Base-by-base conservation (phyloP, 2,113 vertebrate species). In the Phyllostomus discolor region DNA sequence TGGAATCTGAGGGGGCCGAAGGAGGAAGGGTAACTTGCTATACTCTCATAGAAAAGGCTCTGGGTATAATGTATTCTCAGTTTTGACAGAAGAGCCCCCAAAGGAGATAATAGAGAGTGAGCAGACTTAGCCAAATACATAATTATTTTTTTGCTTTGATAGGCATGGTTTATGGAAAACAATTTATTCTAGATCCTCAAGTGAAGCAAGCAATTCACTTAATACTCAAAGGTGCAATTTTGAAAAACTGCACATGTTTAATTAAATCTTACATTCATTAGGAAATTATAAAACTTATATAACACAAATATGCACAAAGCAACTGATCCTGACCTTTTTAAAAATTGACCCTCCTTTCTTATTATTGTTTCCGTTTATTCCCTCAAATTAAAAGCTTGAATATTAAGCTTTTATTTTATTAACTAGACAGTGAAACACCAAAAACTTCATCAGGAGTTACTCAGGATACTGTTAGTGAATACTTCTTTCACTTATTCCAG, bases 131-230 rank as follows among this genome's bases (percentile, higher is more conserved):
- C 33, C 57, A 88, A 90, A 94, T 4, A 52, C 7, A 62, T 14
- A n/a, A 38, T 72, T 72, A 59, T 14, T 57, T 94, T 57, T 76
- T 87, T 59, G 26, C 62, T 93, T 88, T 73, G 76, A 91, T 26
- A 97, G 24, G n/a, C 9, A 66, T 62, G 41, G 38, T 83, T 96
- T 75, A 86, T 48, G 10, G 41, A 91, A 93, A 93, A 73, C 24
- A 95, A 81, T 81, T 62, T 69, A 59, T 64, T 95, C 43, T 70
- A 83, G 41, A 89, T 73, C 19, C 31, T 86, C 87, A 94, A 88
- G 50, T 83, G 26, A 93, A 90, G 69, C 24, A 73, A 89, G 35
- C 15, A 88, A 86, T 94, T 90, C 38, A 96, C 67, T 57, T 84
- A 76, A 90, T 94, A 87, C 67, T 86, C 89, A 38, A 69, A 93